A percentile compares a stretch with the other conserved stretches of the same genome.
phyloP scores from a whole-genome alignment of 1,140 invertebrate species.

The Anoplophora glabripennis region DNA sequence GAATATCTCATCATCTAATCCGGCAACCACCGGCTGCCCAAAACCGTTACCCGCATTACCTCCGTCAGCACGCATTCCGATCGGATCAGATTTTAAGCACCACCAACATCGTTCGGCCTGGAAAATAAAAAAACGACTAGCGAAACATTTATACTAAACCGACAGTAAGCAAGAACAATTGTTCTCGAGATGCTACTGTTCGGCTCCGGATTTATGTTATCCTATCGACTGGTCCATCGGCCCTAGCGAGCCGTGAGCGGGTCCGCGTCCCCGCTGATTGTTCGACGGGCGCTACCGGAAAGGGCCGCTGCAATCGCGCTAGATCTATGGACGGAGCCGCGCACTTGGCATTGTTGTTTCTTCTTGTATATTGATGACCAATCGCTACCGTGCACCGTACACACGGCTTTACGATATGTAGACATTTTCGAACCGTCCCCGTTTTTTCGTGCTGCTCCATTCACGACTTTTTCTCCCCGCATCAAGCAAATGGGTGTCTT shows the following conservation, averaged over 20 bases:
- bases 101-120: not conserved
- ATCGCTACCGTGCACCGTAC: constrained; percentile 39
- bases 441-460: no score
- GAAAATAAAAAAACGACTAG: constrained; percentile 29
- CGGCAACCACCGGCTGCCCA: no score
- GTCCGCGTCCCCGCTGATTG: constrained; percentile 22
- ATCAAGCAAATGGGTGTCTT: no score
- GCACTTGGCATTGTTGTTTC: constrained; percentile 45
- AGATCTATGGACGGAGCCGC: constrained; percentile 31
- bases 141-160: constrained; percentile 42
- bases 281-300: constrained; percentile 14
- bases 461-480: no score
- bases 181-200: constrained; percentile 43
- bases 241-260: constrained; percentile 11
- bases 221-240: constrained; percentile 31
- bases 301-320: constrained; percentile 25
- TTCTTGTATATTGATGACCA: constrained; percentile 45
- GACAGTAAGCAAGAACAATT: constrained; percentile 46
- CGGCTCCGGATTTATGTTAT: constrained; percentile 42
- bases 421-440: constrained; percentile 22
- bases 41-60: no score
- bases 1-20: no score
- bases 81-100: no score
- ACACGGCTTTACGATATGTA: constrained; percentile 21
- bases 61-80: no score